A percentile compares a stretch with the other conserved stretches of the same genome.
These are phyloP conservation scores for Pseudolaguvia tuberculata DNA, from an alignment of 2,113 vertebrate genomes.

Conservation along the genomic window DNA sequence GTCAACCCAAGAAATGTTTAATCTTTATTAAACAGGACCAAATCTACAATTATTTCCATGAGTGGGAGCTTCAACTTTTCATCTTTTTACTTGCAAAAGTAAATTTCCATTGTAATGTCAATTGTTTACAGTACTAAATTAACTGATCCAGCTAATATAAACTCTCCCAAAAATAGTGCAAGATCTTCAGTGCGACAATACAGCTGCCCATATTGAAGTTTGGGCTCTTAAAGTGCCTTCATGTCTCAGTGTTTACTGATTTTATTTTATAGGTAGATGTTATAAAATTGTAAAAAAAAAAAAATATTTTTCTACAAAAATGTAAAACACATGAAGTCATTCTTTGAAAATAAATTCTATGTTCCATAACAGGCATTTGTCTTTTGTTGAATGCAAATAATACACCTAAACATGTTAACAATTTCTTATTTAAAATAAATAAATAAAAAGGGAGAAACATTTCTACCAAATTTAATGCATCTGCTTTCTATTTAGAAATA, in stretches of 20 bases:
- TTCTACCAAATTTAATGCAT: too few species aligned
- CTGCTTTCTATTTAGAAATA: too few species aligned
- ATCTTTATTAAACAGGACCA: constrained; percentile 20
- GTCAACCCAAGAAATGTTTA: neutral
- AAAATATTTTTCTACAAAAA: constrained; percentile 64
- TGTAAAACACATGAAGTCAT: constrained; percentile 53
- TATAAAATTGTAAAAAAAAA: constrained; percentile 55
- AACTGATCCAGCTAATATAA: constrained; percentile 19
- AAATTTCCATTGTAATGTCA: neutral
- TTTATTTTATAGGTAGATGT: constrained; percentile 56
- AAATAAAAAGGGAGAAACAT: too few species aligned
- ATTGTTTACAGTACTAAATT: constrained; percentile 34
- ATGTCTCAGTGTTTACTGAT: constrained; percentile 59
- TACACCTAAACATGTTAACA: too few species aligned
- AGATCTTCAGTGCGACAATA: constrained; percentile 21
- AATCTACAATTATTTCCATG: neutral
- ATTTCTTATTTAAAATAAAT: too few species aligned
- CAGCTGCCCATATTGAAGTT: constrained; percentile 45
- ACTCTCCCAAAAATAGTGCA: neutral
- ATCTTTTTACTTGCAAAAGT: neutral
- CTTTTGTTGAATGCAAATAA: neutral
- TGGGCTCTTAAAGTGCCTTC: constrained; percentile 68
- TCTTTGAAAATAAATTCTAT: constrained; percentile 53
- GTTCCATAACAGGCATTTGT: neutral
- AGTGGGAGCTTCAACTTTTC: neutral